Base-by-base conservation (phyloP, 1,140 invertebrate genomes). In the Mylabris phalerata region DNA sequence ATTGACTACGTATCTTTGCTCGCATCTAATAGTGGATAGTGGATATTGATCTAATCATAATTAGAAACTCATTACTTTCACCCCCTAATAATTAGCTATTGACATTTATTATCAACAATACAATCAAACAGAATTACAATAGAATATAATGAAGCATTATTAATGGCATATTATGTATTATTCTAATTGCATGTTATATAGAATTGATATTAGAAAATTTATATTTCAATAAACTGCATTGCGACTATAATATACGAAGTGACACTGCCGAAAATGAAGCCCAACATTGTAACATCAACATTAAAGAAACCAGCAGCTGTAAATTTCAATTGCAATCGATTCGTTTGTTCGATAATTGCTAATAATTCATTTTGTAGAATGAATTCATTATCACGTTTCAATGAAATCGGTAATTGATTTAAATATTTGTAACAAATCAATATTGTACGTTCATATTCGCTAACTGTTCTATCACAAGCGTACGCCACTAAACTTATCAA, bases 211-310 rank as follows among this genome's bases (percentile, higher is more conserved):
- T 19, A 19, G 1, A 19, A 19, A 19, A 19, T 1, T 32, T 32
- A 32, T 32, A 32, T 45, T 13, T 49, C 26, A 54, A 48, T 51
- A 46, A 65, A 64, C 32, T 67, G 66, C 19, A 66, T 54, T 9
- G 62, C 42, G 19, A 67, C 60, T 11, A 67, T 65, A 27, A 67
- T 57, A 49, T 67, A 66, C 10, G 63, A 66, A 32, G 60, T 64
- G 6, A 64, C 57, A 44, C 57, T 62, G 26, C 55, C 60, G n/a
- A 66, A 49, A 38, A 67, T 48, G 9, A 57, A 54, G 2, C 62
- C 60, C 2, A 67, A 38, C 47, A 62, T 61, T 9, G 59, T 55
- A 38, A 57, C 60, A 51, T 66, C 60, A 7, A 67, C 57, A 49
- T 48, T 48, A 54, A 66, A 66, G 46, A 67, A 64, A 9, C 66